Conservation (phyloP, 2,888 invertebrate genomes). For the Ectobius pallidus region DNA sequence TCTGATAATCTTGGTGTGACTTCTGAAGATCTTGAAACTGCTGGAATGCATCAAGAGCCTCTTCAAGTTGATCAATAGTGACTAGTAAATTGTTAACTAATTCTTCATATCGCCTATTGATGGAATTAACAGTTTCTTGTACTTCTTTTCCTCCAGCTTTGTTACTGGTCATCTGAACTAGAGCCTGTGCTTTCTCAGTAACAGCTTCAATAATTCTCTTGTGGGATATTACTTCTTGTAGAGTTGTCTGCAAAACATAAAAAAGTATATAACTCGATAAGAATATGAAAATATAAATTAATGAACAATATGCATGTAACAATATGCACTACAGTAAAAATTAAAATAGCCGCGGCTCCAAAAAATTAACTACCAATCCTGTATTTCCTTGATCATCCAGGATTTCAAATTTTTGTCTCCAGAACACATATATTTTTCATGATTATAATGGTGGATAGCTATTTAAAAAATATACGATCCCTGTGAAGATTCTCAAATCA, state of each 20-base stretch:
- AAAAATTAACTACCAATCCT: too few species aligned
- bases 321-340: too few species aligned
- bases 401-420: too few species aligned
- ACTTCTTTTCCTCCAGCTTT: constrained; percentile 63
- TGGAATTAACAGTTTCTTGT: constrained; percentile 70
- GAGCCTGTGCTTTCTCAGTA: constrained; percentile 81
- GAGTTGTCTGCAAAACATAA: constrained; percentile 61
- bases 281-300: neutral
- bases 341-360: too few species aligned
- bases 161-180: constrained; percentile 48
- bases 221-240: constrained; percentile 89
- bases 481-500: too few species aligned
- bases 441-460: too few species aligned
- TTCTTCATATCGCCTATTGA: constrained; percentile 77
- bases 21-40: constrained; percentile 87
- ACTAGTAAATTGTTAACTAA: constrained; percentile 69
- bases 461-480: too few species aligned
- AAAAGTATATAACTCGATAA: constrained; percentile 29
- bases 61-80: constrained; percentile 75
- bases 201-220: constrained; percentile 90
- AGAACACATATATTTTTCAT: too few species aligned
- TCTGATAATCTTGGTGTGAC: constrained; percentile 87
- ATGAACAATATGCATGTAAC: too few species aligned
- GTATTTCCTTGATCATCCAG: too few species aligned
- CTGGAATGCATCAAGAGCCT: constrained; percentile 79